A percentile compares a stretch with the other conserved stretches of the same genome.
phyloP scores from a whole-genome alignment of 1,140 invertebrate genomes.

The Leptopilina clavipes region DNA sequence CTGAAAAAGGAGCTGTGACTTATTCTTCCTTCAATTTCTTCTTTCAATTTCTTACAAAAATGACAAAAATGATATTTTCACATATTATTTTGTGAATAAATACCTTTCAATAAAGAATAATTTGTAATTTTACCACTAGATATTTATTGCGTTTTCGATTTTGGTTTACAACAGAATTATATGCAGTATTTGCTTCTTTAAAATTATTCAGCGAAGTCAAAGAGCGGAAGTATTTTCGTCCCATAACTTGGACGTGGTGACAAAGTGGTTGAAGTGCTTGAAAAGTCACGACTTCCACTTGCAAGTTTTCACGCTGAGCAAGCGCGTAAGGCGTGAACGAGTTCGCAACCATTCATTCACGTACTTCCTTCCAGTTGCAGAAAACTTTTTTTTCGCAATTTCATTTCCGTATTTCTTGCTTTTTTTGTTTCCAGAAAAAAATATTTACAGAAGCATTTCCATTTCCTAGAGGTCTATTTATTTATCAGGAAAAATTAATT shows the following conservation, averaged over 20 bases:
- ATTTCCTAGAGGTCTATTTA: no score
- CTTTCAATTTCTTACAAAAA: no score
- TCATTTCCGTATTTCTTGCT: slow-evolving; percentile 20
- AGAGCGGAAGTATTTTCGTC: slow-evolving; percentile 18
- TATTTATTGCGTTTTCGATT: not conserved
- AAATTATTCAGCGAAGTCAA: not conserved
- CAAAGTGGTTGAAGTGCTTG: slow-evolving; percentile 29
- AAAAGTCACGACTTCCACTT: slow-evolving; percentile 25
- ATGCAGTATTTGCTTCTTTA: not conserved
- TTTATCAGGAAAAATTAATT: no score
- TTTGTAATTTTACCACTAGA: no score
- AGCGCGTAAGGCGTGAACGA: slow-evolving; percentile 31
- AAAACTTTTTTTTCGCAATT: slow-evolving; percentile 1
- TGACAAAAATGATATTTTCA: no score
- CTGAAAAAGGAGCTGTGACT: no score
- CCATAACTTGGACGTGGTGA: not conserved
- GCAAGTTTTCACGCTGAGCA: slow-evolving; percentile 29
- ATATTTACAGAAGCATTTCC: no score
- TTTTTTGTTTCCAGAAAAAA: no score
- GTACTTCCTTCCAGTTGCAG: not conserved
- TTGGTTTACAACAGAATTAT: not conserved
- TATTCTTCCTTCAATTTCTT: no score
- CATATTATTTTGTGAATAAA: no score
- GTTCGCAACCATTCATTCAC: slow-evolving; percentile 11
- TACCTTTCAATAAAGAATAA: no score